Base-by-base conservation (phyloP, 2,888 invertebrate species). In the Harpalus rubripes region DNA sequence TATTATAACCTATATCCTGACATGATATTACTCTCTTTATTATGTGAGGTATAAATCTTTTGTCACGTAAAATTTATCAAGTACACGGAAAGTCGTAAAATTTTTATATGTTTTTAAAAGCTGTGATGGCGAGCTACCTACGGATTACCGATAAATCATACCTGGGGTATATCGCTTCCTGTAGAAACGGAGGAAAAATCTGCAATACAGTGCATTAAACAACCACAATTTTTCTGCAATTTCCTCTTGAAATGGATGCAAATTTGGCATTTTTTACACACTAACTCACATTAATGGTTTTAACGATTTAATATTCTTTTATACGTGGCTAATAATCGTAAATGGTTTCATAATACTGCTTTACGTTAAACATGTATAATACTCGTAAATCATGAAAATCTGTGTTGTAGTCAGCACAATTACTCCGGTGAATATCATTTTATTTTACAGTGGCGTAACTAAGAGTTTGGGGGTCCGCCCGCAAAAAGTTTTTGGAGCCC, bases 81-180 rank as follows among this genome's bases (percentile, higher is more conserved):
- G 39, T 68, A 68, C 68, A 39, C 68, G 68, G 15, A 68, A 68
- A 39, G n/a, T 68, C 68, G 68, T 68, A 39, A 68, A 32, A 68
- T 4, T 68, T 68, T 68, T 68, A 68, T 68, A 39, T 68, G 39
- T 68, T 68, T 39, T 68, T 68, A 68, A 68, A 65, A 68, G 68
- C 68, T 39, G n/a, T 68, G 32, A 12, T 63, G 32, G 32, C 39
- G 68, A 32, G 68, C n/a, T 68, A 39, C n/a, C n/a, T 68, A 39
- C n/a, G 39, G 15, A 39, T 32, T 68, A 39, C n/a, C 68, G 15
- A 68, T 68, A 68, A 39, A 68, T 68, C 68, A 68, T 6, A 68
- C 32, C 15, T n/a, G 6, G 68, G 7, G 10, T 15, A 32, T 39
- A 39, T 32, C 15, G 32, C 39, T 39, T 39, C 63, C 15, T 16